Evolutionary conservation across 2,797 vertebrate species (phyloP).

Genomic region (Decapterus maruadsi): DNA sequence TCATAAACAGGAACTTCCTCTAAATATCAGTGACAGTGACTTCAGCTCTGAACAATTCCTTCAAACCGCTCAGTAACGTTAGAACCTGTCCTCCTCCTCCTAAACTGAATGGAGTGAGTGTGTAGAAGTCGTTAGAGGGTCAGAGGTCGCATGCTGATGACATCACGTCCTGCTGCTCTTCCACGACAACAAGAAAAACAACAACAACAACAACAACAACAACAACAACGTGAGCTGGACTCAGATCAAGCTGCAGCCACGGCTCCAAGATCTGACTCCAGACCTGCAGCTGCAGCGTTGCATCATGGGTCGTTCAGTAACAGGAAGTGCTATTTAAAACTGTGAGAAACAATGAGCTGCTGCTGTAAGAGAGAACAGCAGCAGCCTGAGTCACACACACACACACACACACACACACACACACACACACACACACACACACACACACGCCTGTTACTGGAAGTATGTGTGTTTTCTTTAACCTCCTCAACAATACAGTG

Average conservation of each 20-base stretch:
- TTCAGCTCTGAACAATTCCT: too few relatives aligned
- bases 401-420: too few relatives aligned
- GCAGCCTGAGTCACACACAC: slow-evolving; percentile 21
- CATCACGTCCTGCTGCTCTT: slow-evolving; percentile 60
- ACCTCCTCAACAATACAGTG: slow-evolving; percentile 4
- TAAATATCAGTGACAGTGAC: too few relatives aligned
- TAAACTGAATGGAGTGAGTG: neutral
- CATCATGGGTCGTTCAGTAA: slow-evolving; percentile 50
- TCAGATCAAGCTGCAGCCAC: slow-evolving; percentile 36
- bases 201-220: too few relatives aligned
- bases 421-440: too few relatives aligned
- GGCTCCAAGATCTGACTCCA: too few relatives aligned
- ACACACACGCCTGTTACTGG: neutral
- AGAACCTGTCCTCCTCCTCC: too few relatives aligned
- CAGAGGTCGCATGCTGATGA: slow-evolving; percentile 37
- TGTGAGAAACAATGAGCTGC: slow-evolving; percentile 56
- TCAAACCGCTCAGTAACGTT: too few relatives aligned
- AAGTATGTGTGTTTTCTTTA: slow-evolving; percentile 4
- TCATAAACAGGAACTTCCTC: too few relatives aligned
- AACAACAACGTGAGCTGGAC: slow-evolving; percentile 16
- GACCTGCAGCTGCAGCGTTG: slow-evolving; percentile 19
- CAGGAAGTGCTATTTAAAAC: slow-evolving; percentile 70
- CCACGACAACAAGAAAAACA: slow-evolving; percentile 8
- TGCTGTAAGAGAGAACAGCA: slow-evolving; percentile 42
- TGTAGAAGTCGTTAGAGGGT: neutral